These are phyloP conservation scores for Acleris literana DNA, from an alignment of 2,888 invertebrate species.

Conservation along the genomic window DNA sequence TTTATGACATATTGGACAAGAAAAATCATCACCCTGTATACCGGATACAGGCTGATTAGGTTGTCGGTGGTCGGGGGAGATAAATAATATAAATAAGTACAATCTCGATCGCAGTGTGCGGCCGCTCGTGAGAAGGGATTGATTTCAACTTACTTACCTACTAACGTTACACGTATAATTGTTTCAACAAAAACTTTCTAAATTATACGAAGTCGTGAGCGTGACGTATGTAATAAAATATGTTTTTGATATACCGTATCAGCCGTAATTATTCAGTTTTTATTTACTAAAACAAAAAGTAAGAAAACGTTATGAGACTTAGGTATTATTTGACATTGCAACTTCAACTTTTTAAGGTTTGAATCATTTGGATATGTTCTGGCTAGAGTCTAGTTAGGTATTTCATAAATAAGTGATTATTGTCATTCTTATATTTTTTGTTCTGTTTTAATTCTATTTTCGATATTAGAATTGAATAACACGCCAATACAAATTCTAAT, in stretches of 20 bases:
- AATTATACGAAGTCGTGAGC: conserved; percentile 29
- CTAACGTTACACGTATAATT: conserved; percentile 42
- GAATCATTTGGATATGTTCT: no score
- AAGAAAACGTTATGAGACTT: no score
- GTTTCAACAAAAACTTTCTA: conserved; percentile 39
- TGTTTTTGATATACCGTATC: conserved; percentile 6
- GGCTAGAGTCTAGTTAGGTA: no score
- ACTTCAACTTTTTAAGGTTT: no score
- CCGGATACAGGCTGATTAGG: conserved; percentile 24
- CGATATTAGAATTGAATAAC: no score
- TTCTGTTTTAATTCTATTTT: no score
- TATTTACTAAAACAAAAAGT: no score
- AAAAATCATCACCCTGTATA: conserved; percentile 8
- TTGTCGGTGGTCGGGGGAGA: conserved; percentile 27
- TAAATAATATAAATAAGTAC: conserved; percentile 18
- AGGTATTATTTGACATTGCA: no score
- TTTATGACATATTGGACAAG: not conserved
- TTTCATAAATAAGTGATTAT: no score
- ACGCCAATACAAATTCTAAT: no score
- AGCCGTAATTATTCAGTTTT: not conserved
- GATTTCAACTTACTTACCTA: conserved; percentile 44
- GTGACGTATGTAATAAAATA: conserved; percentile 26
- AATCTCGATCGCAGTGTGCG: conserved; percentile 4
- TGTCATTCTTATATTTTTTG: no score
- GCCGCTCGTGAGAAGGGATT: conserved; percentile 38